These are phyloP conservation scores for Phengaris alcon DNA, from an alignment of 2,888 invertebrate genomes.

Conservation along the genomic window DNA sequence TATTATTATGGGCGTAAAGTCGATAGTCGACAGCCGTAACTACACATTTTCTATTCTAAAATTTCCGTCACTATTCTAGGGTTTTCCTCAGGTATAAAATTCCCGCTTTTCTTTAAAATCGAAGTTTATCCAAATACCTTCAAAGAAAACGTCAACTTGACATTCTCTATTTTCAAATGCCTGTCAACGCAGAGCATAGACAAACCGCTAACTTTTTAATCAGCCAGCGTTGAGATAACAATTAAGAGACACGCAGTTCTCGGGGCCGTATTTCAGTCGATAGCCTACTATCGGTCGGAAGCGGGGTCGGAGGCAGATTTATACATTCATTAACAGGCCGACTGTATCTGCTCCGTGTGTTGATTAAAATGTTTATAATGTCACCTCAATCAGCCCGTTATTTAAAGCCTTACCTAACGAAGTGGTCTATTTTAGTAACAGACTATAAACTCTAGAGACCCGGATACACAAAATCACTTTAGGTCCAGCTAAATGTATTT, in stretches of 20 bases:
- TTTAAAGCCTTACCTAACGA: conserved; percentile 12
- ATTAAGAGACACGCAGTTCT: conserved; percentile 13
- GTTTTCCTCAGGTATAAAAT: too few relatives aligned
- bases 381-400: conserved; percentile 13
- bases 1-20: too few relatives aligned
- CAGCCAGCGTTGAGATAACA: conserved; percentile 9
- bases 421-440: background rate
- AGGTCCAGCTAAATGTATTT: too few relatives aligned
- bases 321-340: conserved; percentile 73
- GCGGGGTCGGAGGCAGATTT: conserved; percentile 60
- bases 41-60: too few relatives aligned
- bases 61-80: too few relatives aligned
- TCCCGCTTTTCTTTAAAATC: too few relatives aligned
- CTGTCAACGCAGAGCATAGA: background rate
- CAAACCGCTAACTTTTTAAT: conserved; percentile 17
- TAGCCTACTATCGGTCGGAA: conserved; percentile 67
- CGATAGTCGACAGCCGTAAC: too few relatives aligned
- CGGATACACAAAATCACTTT: background rate
- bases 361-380: conserved; percentile 47
- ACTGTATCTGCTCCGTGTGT: conserved; percentile 56
- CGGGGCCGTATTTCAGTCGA: conserved; percentile 57
- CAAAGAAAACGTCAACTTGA: background rate
- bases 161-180: background rate
- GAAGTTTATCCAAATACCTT: too few relatives aligned
- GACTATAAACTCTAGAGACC: background rate